Percentiles rank a stretch among this genome's conserved stretches.
Conservation (phyloP, 1,140 invertebrate species). For the Lepeophtheirus salmonis region DNA sequence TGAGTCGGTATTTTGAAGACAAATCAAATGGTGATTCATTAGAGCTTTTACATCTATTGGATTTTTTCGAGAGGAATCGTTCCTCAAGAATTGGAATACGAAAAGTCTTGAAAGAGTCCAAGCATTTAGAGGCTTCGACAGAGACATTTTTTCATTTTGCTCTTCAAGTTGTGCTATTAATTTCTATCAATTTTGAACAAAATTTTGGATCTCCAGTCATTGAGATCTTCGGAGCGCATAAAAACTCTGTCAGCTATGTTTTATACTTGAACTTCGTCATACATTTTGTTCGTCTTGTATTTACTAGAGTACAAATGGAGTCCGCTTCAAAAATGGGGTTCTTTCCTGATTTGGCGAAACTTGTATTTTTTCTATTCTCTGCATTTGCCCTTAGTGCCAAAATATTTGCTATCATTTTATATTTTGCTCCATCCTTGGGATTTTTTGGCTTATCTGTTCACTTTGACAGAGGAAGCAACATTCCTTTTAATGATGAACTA, state of each 20-base stretch:
- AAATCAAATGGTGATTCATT: neutral
- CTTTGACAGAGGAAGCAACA: neutral
- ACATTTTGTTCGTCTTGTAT: neutral
- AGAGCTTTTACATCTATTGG: neutral
- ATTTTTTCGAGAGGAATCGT: neutral
- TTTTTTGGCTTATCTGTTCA: neutral
- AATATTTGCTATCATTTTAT: neutral
- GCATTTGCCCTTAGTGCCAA: neutral
- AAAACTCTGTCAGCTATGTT: neutral
- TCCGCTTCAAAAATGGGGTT: neutral
- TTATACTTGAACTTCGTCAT: neutral
- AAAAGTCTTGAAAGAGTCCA: neutral
- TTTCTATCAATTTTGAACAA: neutral
- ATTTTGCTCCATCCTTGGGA: neutral
- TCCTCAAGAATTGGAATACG: neutral
- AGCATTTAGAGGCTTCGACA: neutral
- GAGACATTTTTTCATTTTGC: neutral
- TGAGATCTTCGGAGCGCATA: neutral
- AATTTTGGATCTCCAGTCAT: neutral
- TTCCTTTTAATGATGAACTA: neutral
- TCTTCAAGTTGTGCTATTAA: neutral
- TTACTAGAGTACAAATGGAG: neutral
- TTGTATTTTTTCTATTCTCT: neutral
- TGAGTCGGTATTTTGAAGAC: neutral
- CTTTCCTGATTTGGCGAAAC: neutral